Base-by-base conservation (phyloP, 1,140 invertebrate genomes). In the Leptinotarsa defecta region DNA sequence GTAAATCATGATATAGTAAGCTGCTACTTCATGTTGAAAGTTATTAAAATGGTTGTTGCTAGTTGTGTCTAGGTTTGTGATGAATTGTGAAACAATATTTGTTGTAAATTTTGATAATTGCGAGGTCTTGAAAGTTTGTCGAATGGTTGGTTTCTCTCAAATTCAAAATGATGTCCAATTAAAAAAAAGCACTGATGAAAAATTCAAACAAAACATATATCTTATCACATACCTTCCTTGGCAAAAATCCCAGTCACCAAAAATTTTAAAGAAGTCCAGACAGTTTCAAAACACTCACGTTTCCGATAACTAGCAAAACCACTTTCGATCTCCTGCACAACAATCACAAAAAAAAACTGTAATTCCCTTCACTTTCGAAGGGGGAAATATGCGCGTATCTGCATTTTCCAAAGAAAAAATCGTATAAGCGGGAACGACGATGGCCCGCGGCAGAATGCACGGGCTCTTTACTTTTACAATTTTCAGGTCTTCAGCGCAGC, bases 311-410 rank as follows among this genome's bases (percentile, higher is more conserved):
- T 4, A 20, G 17, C 68, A 48, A 48, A 48, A 48, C 22, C 34
- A 43, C 48, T 43, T 52, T 48, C 68, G 19, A n/a, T 70, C 49
- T 43, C n/a, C 68, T 22, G 17, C 48, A 52, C 43, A 17, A 49
- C 34, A 43, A 43, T 11, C 34, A 70, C 27, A 43, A 49, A 49
- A 48, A 48, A 70, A 43, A 70, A 49, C 15, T 3, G n/a, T 34
- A 48, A 43, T 43, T 43, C 71, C 76, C 76, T 74, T 77, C 76
- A 77, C 76, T 77, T 77, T 77, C 74, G 24, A 48, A 64, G 13
- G 43, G 68, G 71, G 27, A 74, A 73, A 68, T 77, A 67, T 57
- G 27, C 70, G 62, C 65, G 43, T 72, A 72, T 73, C 63, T 76
- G 70, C 75, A 76, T 76, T 73, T 73, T 8, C 4, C 65, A 71